These are phyloP conservation scores for Pardosa pseudoannulata DNA, from an alignment of 2,888 invertebrate genomes.

Conservation along the genomic window DNA sequence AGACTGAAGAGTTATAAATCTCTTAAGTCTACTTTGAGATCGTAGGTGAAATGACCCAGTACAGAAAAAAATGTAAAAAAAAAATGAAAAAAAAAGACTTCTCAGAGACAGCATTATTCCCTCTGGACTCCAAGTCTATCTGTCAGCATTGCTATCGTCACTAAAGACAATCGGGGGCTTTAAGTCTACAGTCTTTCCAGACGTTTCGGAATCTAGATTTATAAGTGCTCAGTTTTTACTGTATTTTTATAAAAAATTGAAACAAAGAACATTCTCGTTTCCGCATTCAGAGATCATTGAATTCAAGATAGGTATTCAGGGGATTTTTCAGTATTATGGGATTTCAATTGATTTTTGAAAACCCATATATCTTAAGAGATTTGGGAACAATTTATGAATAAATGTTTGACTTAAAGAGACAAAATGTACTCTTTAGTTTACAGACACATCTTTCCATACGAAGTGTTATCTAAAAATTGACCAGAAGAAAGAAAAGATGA, in stretches of 20 bases:
- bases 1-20: constrained; percentile 68
- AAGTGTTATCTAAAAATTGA: too few species aligned
- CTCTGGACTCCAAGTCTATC: constrained; percentile 38
- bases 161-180: constrained; percentile 62
- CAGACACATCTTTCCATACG: too few species aligned
- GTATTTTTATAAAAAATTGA: background rate
- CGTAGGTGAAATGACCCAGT: constrained; percentile 66
- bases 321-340: background rate
- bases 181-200: constrained; percentile 22
- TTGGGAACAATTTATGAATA: too few species aligned
- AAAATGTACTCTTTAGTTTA: too few species aligned
- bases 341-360: background rate
- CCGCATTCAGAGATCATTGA: background rate
- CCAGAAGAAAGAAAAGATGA: too few species aligned
- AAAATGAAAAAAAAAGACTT: constrained; percentile 34
- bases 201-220: constrained; percentile 41
- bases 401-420: too few species aligned
- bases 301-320: background rate
- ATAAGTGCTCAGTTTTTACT: constrained; percentile 10
- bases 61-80: too few species aligned
- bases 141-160: constrained; percentile 70
- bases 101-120: constrained; percentile 37
- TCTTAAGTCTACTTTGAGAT: constrained; percentile 71
- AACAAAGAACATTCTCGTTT: background rate
- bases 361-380: too few species aligned